phyloP scores from a whole-genome alignment of 2,888 invertebrate species.

The Cryptus viduatorius region DNA sequence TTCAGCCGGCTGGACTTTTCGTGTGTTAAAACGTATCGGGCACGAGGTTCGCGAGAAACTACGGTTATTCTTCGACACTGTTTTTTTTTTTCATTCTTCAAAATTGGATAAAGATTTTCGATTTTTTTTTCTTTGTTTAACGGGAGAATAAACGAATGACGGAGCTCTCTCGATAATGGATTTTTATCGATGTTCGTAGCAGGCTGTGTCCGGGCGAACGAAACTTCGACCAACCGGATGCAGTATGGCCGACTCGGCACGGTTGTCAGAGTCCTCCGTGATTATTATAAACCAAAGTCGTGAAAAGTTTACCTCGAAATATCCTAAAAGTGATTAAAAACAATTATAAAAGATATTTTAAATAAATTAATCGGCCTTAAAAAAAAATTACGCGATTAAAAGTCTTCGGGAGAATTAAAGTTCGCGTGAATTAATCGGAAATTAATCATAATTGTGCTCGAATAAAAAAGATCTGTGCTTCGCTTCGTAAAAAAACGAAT shows the following conservation, averaged over 20 bases:
- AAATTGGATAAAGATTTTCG: background rate
- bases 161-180: constrained; percentile 1
- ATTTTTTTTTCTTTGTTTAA: background rate
- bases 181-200: background rate
- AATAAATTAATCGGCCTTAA: background rate
- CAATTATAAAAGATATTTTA: constrained; percentile 6
- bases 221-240: constrained; percentile 76
- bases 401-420: background rate
- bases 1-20: constrained; percentile 61
- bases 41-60: constrained; percentile 48
- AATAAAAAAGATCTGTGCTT: constrained; percentile 3
- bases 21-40: constrained; percentile 39
- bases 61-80: background rate
- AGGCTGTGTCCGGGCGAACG: constrained; percentile 20
- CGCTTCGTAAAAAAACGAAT: background rate
- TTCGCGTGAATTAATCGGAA: constrained; percentile 26
- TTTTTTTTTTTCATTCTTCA: constrained; percentile 9
- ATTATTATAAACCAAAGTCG: background rate
- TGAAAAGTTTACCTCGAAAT: constrained; percentile 1
- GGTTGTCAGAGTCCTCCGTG: constrained; percentile 74
- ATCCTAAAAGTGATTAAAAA: constrained; percentile 23
- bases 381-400: background rate
- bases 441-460: constrained; percentile 14
- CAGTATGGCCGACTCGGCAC: constrained; percentile 80
- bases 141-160: background rate